Evolutionary conservation across 2,888 invertebrate species (phyloP), one percentile per base, ranked within the genome.

Genomic region (Trachelus stipa): DNA sequence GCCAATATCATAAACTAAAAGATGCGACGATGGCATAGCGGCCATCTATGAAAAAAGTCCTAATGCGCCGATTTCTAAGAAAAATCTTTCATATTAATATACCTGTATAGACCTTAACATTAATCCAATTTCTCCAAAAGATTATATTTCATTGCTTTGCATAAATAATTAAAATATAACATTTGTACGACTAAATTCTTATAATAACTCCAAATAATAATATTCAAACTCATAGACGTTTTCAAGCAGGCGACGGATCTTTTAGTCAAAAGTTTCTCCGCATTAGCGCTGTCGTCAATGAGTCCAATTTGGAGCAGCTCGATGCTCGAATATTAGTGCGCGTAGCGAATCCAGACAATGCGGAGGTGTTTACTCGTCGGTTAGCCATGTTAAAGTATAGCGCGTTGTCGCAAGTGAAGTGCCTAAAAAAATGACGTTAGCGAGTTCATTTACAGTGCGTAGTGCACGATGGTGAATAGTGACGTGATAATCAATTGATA

Each of bases 271-370:
- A 56, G 2, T 56, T 15, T 9, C 23, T 23, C 56, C 56, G 23
- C 23, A 23, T 56, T 9, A 15, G 56, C 56, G 56, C 56, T 56
- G 23, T 6, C 23, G 56, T 56, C 56, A 56, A 23, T 23, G 56
- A 56, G 56, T 56, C 56, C 56, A 56, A 9, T 56, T 56, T 11
- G 23, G 23, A 23, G 56, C 1, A 23, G 23, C 23, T 56, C 9
- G 56, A 56, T 23, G 23, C 56, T 71, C 34, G 31, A 12, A 34
- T 34, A 12, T 31, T 71, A 71, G 71, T 33, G 33, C 71, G 85
- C 86, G 86, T 82, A 77, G 77, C 84, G 84, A 83, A 84, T 82
- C 81, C 82, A 81, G 81, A 86, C 86, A 85, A 85, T 87, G 87
- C 84, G 84, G 86, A 84, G 83, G 83, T 84, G 84, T 83, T 78